Evolutionary conservation across 1,140 invertebrate genomes (phyloP).

Genomic region (Drosophila melanica): DNA sequence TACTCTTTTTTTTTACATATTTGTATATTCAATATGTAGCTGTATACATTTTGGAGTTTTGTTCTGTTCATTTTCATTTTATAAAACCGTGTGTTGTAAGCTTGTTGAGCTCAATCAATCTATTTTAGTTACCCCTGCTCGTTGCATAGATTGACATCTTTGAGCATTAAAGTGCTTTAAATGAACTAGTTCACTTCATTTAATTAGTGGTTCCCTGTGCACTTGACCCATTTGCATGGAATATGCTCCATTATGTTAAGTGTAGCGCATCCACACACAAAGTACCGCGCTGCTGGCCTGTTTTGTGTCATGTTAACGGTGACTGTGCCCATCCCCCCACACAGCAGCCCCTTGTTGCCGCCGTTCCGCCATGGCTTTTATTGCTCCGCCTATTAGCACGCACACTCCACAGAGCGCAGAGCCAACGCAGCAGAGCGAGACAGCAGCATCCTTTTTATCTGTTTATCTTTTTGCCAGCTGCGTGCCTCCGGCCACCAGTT

Average conservation of each 20-base stretch:
- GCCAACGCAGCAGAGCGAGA: slow-evolving; percentile 13
- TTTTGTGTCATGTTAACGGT: slow-evolving; percentile 43
- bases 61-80: too few relatives aligned
- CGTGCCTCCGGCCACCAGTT: not conserved
- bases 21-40: too few relatives aligned
- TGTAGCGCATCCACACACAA: slow-evolving; percentile 27
- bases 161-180: not conserved
- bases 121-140: too few relatives aligned
- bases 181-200: slow-evolving; percentile 8
- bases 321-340: not conserved
- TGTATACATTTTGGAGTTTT: too few relatives aligned
- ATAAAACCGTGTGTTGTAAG: too few relatives aligned
- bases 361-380: slow-evolving; percentile 54
- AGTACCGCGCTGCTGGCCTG: slow-evolving; percentile 38
- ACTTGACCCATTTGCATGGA: slow-evolving; percentile 11
- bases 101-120: too few relatives aligned
- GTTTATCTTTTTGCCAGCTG: slow-evolving; percentile 20
- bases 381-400: slow-evolving; percentile 79
- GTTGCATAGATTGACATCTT: too few relatives aligned
- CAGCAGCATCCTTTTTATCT: slow-evolving; percentile 43
- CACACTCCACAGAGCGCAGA: slow-evolving; percentile 21
- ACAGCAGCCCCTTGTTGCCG: not conserved
- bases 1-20: too few relatives aligned
- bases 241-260: slow-evolving; percentile 7
- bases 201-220: slow-evolving; percentile 4